Evolutionary conservation across 2,113 vertebrate genomes (phyloP).

Genomic region (Girardinichthys multiradiatus): DNA sequence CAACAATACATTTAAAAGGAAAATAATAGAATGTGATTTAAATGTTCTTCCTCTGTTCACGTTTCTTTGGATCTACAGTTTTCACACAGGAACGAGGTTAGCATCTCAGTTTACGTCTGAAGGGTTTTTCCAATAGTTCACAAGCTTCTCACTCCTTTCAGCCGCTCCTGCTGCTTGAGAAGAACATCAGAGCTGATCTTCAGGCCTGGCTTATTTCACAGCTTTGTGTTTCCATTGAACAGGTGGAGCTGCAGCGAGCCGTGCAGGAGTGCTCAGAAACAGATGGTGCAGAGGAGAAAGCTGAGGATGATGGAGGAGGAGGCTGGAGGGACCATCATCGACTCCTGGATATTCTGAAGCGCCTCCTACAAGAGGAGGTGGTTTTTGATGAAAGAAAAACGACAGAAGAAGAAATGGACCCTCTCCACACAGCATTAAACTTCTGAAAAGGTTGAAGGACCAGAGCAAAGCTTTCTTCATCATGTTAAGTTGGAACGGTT

Average conservation of each 20-base stretch:
- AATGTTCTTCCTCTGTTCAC: too few species aligned
- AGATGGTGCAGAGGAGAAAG: background rate
- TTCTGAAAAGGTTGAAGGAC: slow-evolving; percentile 54
- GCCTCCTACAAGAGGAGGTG: slow-evolving; percentile 82
- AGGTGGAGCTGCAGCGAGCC: slow-evolving; percentile 83
- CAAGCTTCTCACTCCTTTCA: too few species aligned
- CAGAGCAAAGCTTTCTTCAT: background rate
- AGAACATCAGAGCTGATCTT: too few species aligned
- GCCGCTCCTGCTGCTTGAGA: too few species aligned
- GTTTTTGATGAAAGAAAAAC: slow-evolving; percentile 60
- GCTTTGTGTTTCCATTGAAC: background rate
- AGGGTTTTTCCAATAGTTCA: background rate
- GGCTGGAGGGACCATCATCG: slow-evolving; percentile 51
- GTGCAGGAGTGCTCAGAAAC: slow-evolving; percentile 87
- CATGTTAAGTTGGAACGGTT: too few species aligned
- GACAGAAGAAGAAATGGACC: slow-evolving; percentile 31
- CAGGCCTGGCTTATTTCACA: background rate
- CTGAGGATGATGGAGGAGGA: background rate
- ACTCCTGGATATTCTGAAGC: slow-evolving; percentile 82
- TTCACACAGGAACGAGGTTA: background rate
- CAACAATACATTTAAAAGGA: too few species aligned
- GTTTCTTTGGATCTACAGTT: too few species aligned
- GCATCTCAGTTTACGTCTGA: background rate
- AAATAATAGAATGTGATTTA: too few species aligned
- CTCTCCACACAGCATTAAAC: slow-evolving; percentile 68